phyloP scores from a whole-genome alignment of 2,113 vertebrate genomes.

The Bettongia penicillata region DNA sequence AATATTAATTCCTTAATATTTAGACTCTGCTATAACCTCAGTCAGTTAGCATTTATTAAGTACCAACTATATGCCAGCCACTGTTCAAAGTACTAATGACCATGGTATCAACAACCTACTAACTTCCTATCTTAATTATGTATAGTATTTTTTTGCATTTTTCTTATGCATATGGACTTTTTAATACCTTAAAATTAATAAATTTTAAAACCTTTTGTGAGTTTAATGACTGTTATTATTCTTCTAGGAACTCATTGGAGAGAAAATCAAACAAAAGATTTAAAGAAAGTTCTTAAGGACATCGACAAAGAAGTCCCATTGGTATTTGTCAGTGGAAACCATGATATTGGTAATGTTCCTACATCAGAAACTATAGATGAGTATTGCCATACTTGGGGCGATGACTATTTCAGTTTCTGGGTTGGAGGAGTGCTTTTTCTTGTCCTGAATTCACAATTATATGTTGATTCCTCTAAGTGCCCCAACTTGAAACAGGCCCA shows the following conservation, averaged over 20 bases:
- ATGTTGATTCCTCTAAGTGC: conserved; percentile 89
- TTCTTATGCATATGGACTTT: neutral
- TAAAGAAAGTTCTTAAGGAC: conserved; percentile 87
- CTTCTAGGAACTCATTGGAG: conserved; percentile 87
- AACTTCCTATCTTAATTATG: neutral
- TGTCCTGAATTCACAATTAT: conserved; percentile 96
- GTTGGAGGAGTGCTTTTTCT: conserved; percentile 94
- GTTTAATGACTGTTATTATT: conserved; percentile 7
- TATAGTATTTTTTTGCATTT: neutral
- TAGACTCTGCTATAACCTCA: neutral
- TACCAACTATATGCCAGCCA: neutral
- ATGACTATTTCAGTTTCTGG: conserved; percentile 99
- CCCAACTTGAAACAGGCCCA: conserved; percentile 88
- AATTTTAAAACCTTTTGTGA: neutral
- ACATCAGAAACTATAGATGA: conserved; percentile 86
- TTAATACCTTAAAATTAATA: neutral
- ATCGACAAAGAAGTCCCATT: conserved; percentile 89
- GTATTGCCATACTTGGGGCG: conserved; percentile 92
- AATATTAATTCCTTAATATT: neutral
- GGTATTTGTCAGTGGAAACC: conserved; percentile 96
- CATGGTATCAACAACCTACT: neutral
- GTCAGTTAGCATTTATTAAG: neutral
- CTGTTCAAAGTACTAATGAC: neutral
- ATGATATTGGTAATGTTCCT: conserved; percentile 93
- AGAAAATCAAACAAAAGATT: conserved; percentile 89